Conservation (phyloP, 2,113 vertebrate genomes). For the Globicephala melas region DNA sequence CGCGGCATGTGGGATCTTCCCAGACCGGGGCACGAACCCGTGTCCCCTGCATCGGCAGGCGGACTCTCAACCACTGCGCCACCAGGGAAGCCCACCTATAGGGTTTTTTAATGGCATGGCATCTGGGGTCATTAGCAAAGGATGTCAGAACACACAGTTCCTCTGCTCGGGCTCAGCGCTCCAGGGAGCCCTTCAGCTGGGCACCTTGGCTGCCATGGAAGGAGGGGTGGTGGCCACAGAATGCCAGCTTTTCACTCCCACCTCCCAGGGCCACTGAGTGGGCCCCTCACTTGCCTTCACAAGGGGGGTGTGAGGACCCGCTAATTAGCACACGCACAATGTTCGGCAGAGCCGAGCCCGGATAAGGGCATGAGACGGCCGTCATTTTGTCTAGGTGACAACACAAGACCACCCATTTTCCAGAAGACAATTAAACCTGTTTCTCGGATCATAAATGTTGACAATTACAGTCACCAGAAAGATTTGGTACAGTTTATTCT, state of each 20-base stretch:
- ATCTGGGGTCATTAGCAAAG: neutral
- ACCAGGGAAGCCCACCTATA: neutral
- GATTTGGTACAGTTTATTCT: neutral
- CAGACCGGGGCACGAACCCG: no score
- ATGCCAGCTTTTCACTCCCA: neutral
- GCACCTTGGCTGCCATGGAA: neutral
- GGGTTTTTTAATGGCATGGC: neutral
- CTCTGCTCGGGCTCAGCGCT: neutral
- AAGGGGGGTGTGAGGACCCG: accelerated
- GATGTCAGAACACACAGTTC: neutral
- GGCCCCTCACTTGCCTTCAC: neutral
- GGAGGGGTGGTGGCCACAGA: neutral
- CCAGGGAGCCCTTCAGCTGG: neutral
- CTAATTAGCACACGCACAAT: neutral
- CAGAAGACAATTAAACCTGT: slow-evolving; percentile 31
- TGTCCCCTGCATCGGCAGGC: no score
- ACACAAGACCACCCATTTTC: neutral
- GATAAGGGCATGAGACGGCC: neutral
- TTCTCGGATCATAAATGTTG: neutral
- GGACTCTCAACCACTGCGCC: no score
- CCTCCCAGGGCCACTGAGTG: neutral
- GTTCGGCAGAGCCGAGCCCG: neutral
- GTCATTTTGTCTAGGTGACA: neutral
- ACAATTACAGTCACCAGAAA: neutral
- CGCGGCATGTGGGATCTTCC: no score